These are phyloP conservation scores for Leptosomus discolor DNA, from an alignment of 2,113 vertebrate species.

Conservation along the genomic window DNA sequence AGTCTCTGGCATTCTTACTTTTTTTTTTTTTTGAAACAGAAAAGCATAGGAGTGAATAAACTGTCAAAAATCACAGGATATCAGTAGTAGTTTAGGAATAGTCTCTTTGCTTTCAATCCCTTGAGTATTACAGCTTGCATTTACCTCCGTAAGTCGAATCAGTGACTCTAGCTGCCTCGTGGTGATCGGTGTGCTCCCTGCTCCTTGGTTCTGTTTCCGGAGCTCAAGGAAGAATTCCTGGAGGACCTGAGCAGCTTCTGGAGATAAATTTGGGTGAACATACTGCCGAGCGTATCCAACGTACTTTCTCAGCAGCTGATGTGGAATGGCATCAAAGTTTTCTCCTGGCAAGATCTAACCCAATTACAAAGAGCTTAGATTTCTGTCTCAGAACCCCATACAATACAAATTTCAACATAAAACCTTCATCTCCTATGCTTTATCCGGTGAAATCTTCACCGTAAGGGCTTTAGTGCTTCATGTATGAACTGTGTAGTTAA, in stretches of 20 bases:
- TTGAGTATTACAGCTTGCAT: neutral
- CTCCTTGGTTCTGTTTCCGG: constrained; percentile 84
- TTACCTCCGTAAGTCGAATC: constrained; percentile 91
- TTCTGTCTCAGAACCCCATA: neutral
- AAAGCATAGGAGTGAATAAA: neutral
- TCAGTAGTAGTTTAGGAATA: neutral
- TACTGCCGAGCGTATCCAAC: constrained; percentile 94
- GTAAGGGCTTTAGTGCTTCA: neutral
- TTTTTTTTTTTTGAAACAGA: neutral
- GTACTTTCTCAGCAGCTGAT: constrained; percentile 90
- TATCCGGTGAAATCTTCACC: neutral
- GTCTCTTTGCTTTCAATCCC: neutral
- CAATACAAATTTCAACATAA: neutral
- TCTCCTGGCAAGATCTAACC: constrained; percentile 82
- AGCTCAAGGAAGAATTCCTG: constrained; percentile 94
- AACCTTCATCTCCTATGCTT: neutral
- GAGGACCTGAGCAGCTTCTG: constrained; percentile 86
- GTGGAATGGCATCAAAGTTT: constrained; percentile 86
- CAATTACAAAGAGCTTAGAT: neutral
- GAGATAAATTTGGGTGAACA: constrained; percentile 83
- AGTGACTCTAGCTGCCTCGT: constrained; percentile 94
- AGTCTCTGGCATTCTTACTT: neutral
- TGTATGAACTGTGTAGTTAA: neutral
- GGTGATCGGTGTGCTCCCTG: constrained; percentile 92
- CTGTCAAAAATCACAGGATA: neutral